Conservation (phyloP, 2,113 vertebrate genomes). For the Cyphomyrus plagiostoma region DNA sequence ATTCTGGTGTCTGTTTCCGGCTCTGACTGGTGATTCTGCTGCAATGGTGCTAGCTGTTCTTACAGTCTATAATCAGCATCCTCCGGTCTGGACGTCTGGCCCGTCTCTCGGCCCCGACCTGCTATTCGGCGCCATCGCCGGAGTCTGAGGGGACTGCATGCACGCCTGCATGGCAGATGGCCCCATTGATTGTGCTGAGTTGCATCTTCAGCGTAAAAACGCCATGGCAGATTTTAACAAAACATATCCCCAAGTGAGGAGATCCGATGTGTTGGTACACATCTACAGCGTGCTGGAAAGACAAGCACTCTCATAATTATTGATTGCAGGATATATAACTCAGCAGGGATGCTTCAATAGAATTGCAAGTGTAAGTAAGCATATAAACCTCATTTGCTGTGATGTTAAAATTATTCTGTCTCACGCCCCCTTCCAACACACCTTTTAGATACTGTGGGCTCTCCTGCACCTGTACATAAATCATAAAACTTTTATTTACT, state of each 20-base stretch:
- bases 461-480: neutral
- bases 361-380: neutral
- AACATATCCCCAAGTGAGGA: neutral
- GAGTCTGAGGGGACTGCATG: conserved; percentile 19
- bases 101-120: conserved; percentile 41
- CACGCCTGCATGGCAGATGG: conserved; percentile 22
- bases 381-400: neutral
- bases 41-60: conserved; percentile 53
- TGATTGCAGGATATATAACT: neutral
- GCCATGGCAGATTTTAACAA: neutral
- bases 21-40: conserved; percentile 44
- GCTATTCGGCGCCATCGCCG: conserved; percentile 39
- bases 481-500: neutral
- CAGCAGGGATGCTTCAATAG: neutral
- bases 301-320: neutral
- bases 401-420: neutral
- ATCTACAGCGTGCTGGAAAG: neutral
- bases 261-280: neutral
- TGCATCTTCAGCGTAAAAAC: conserved; percentile 35
- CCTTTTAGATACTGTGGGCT: neutral
- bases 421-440: neutral
- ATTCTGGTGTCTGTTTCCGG: conserved; percentile 47
- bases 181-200: conserved; percentile 34
- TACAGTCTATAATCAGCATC: conserved; percentile 59
- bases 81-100: conserved; percentile 53